phyloP scores from a whole-genome alignment of 2,113 vertebrate genomes.

The Hymenochirus boettgeri region DNA sequence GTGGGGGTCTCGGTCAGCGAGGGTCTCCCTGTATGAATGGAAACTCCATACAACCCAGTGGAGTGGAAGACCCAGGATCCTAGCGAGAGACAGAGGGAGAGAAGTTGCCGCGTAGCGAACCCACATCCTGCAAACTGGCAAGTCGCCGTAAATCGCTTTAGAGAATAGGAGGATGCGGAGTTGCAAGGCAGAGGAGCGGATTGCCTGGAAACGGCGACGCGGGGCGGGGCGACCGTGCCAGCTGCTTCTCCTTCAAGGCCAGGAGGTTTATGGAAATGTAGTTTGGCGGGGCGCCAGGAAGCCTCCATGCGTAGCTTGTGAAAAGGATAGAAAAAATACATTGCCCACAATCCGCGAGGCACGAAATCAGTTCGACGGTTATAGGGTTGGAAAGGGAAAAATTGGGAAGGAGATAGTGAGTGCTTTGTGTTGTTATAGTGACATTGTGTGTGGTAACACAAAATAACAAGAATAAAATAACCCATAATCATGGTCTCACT shows the following conservation, averaged over 20 bases:
- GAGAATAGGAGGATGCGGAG: background rate
- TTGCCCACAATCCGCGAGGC: conserved; percentile 40
- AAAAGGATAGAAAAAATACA: background rate
- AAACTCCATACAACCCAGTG: too few relatives aligned
- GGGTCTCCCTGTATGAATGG: too few relatives aligned
- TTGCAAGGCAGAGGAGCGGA: conserved; percentile 20
- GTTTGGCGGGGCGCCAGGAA: conserved; percentile 5
- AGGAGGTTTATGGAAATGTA: conserved; percentile 42
- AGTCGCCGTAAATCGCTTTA: background rate
- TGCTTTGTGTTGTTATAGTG: conserved; percentile 2
- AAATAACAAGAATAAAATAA: too few relatives aligned
- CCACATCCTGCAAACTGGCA: background rate
- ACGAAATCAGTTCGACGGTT: too few relatives aligned
- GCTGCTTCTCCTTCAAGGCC: background rate
- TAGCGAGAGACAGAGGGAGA: conserved; percentile 28
- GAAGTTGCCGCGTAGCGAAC: conserved; percentile 22
- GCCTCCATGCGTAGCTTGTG: too few relatives aligned
- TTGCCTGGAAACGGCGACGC: conserved; percentile 48
- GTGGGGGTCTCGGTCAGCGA: too few relatives aligned
- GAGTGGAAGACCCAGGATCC: conserved; percentile 23
- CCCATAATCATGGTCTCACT: too few relatives aligned
- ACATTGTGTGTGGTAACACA: too few relatives aligned
- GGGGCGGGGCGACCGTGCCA: conserved; percentile 20
- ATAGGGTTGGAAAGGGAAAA: too few relatives aligned
- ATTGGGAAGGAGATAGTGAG: too few relatives aligned